Conservation (phyloP, 2,113 vertebrate genomes). For the Chaetodon trifascialis region DNA sequence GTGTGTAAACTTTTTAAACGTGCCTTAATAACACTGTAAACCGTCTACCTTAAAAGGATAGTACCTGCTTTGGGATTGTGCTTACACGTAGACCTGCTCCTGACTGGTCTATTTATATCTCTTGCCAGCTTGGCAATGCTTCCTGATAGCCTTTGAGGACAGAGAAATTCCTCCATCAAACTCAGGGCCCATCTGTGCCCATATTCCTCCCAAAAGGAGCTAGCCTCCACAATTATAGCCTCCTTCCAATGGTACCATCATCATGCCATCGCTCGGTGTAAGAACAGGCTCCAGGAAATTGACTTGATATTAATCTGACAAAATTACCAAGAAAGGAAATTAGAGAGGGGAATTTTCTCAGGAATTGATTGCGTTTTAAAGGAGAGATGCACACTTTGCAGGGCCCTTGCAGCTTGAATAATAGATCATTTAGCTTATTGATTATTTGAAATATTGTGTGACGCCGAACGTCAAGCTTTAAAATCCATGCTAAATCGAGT, state of each 20-base stretch:
- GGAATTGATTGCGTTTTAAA: constrained; percentile 61
- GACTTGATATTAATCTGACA: constrained; percentile 78
- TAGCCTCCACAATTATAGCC: constrained; percentile 72
- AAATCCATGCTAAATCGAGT: constrained; percentile 25
- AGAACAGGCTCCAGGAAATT: constrained; percentile 79
- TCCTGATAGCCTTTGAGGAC: constrained; percentile 75
- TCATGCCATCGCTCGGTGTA: constrained; percentile 69
- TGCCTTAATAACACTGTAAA: constrained; percentile 52
- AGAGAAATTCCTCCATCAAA: constrained; percentile 78
- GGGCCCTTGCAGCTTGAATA: constrained; percentile 1
- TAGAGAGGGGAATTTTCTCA: constrained; percentile 60
- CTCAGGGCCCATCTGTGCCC: constrained; percentile 79
- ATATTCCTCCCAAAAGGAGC: constrained; percentile 72
- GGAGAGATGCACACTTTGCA: constrained; percentile 5
- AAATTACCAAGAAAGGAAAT: constrained; percentile 75
- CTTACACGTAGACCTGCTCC: constrained; percentile 63
- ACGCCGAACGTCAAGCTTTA: constrained; percentile 1
- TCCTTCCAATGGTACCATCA: constrained; percentile 70
- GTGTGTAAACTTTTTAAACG: constrained; percentile 34
- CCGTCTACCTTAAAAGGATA: constrained; percentile 26
- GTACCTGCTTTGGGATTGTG: constrained; percentile 51
- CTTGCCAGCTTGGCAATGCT: constrained; percentile 76
- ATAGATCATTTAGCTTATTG: constrained; percentile 7
- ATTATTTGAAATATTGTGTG: constrained; percentile 21
- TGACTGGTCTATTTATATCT: constrained; percentile 76